phyloP scores from a whole-genome alignment of 2,888 invertebrate genomes.

The Eulithis testata region DNA sequence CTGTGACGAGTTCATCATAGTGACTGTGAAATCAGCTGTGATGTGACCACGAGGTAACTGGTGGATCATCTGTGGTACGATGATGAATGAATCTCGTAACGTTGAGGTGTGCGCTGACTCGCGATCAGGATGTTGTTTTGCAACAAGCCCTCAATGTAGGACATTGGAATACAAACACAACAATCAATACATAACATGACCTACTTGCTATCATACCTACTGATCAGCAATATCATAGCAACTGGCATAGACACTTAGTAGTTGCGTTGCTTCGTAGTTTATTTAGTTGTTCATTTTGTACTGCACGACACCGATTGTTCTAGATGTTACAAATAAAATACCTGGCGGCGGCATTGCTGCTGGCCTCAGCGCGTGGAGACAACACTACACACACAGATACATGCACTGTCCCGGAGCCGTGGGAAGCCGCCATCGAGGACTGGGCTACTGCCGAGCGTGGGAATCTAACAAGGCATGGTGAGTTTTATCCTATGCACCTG shows the following conservation, averaged over 20 bases:
- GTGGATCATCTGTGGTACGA: slow-evolving; percentile 15
- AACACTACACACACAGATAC: slow-evolving; percentile 22
- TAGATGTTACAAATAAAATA: slow-evolving; percentile 43
- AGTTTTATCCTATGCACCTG: slow-evolving; percentile 9
- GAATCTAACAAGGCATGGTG: slow-evolving; percentile 66
- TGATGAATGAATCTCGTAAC: slow-evolving; percentile 29
- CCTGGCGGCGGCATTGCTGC: slow-evolving; percentile 38
- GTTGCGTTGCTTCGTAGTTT: too few relatives aligned
- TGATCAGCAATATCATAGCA: not conserved
- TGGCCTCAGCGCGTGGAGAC: slow-evolving; percentile 23
- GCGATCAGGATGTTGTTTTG: slow-evolving; percentile 28
- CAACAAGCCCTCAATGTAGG: slow-evolving; percentile 14
- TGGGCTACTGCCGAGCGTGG: slow-evolving; percentile 81
- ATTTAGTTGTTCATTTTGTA: not conserved
- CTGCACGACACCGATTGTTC: not conserved
- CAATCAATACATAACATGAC: slow-evolving; percentile 8
- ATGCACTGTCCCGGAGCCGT: slow-evolving; percentile 67
- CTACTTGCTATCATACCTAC: not conserved
- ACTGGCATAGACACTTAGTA: too few relatives aligned
- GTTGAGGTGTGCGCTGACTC: slow-evolving; percentile 19
- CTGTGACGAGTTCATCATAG: slow-evolving; percentile 9
- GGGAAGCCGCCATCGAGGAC: slow-evolving; percentile 86
- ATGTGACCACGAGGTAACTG: slow-evolving; percentile 12
- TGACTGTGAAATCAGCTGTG: slow-evolving; percentile 15
- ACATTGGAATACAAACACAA: slow-evolving; percentile 16